phyloP scores from a whole-genome alignment of 2,113 vertebrate species.

The Neogobius melanostomus region DNA sequence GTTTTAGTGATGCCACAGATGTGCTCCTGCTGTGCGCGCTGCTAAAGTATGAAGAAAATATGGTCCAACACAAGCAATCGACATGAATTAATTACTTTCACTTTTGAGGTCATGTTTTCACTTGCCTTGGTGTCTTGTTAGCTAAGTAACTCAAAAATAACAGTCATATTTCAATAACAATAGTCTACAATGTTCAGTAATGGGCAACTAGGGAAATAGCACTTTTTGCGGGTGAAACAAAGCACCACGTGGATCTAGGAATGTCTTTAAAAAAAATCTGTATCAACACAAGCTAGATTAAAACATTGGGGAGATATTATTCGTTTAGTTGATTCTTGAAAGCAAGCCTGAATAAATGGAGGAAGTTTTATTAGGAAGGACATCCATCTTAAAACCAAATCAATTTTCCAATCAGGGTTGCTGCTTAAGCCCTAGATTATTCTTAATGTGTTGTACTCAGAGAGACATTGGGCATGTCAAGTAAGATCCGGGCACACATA shows the following conservation, averaged over 20 bases:
- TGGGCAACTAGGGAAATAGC: background rate
- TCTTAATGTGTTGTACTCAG: too few relatives aligned
- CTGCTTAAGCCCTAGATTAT: too few relatives aligned
- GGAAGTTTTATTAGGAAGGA: background rate
- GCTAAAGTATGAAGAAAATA: slow-evolving; percentile 8
- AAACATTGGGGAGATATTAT: background rate
- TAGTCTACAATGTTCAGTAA: background rate
- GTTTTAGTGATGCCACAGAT: slow-evolving; percentile 32
- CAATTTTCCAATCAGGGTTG: too few relatives aligned
- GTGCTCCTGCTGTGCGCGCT: slow-evolving; percentile 27
- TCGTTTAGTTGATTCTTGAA: background rate
- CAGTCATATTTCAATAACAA: background rate
- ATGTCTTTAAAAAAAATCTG: background rate
- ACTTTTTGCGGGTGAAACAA: background rate
- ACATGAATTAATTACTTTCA: background rate
- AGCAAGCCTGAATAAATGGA: background rate
- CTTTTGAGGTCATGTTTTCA: background rate
- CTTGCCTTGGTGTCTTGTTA: slow-evolving; percentile 1
- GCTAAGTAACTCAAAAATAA: background rate
- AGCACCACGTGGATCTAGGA: background rate
- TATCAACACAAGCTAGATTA: background rate
- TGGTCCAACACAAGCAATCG: background rate
- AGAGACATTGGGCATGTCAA: too few relatives aligned
- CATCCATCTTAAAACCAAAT: background rate
- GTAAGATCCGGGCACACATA: too few relatives aligned